phyloP scores from a whole-genome alignment of 1,140 invertebrate species.

The Drosophila nigrodunni region DNA sequence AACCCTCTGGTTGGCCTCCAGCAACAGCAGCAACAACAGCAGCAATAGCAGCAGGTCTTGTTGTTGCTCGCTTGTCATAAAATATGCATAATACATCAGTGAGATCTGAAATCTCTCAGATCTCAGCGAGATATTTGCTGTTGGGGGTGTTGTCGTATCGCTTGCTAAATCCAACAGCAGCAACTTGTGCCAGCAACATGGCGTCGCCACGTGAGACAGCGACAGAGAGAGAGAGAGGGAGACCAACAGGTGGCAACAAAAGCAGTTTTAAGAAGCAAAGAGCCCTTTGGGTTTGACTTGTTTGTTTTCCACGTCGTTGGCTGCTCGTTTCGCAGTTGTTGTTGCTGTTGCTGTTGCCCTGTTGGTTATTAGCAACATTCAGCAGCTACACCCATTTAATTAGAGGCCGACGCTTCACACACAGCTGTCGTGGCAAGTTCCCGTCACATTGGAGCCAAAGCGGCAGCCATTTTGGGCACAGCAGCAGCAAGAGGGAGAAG shows the following conservation, averaged over 20 bases:
- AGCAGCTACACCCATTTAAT: slow-evolving; percentile 74
- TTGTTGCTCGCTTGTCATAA: slow-evolving; percentile 24
- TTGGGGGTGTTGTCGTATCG: slow-evolving; percentile 45
- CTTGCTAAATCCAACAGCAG: slow-evolving; percentile 25
- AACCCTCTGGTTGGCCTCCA: slow-evolving; percentile 57
- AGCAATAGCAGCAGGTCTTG: slow-evolving; percentile 5
- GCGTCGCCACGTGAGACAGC: slow-evolving; percentile 35
- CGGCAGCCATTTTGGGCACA: slow-evolving; percentile 40
- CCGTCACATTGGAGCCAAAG: slow-evolving; percentile 11
- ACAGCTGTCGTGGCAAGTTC: slow-evolving; percentile 34
- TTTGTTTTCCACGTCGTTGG: slow-evolving; percentile 43
- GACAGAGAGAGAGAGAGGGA: slow-evolving; percentile 11
- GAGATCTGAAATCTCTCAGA: slow-evolving; percentile 6
- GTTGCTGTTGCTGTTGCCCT: slow-evolving; percentile 35
- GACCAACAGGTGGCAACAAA: slow-evolving; percentile 57
- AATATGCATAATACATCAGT: slow-evolving; percentile 26
- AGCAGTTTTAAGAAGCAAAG: not conserved
- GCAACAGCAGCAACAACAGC: slow-evolving; percentile 12
- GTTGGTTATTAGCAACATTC: slow-evolving; percentile 67
- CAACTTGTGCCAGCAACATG: slow-evolving; percentile 51
- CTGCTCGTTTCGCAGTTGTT: slow-evolving; percentile 35
- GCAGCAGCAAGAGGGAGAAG: not conserved
- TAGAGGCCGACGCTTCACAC: slow-evolving; percentile 58
- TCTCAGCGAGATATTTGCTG: slow-evolving; percentile 14
- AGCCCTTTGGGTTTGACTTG: slow-evolving; percentile 56